Base-by-base conservation (phyloP, 2,888 invertebrate genomes). In the Liopterus haemorrhoidalis region DNA sequence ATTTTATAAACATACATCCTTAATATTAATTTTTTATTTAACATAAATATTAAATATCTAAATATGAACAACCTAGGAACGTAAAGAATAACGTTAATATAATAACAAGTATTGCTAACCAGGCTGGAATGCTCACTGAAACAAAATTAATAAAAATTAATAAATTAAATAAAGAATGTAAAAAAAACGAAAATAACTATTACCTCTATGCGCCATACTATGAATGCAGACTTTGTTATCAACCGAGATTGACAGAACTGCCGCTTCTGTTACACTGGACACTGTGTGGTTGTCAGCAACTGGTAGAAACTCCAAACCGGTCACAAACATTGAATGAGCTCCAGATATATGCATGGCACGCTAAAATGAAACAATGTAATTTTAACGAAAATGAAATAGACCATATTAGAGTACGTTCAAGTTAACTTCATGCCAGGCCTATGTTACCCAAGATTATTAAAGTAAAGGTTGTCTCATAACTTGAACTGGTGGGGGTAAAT, bases 251-350 rank as follows among this genome's bases (percentile, higher is more conserved):
- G 93, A 93, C 53, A 96, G 75, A 53, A 95, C 84, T 30, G 93
- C 91, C 41, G 91, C 87, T 68, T 90, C 89, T 33, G 82, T 74
- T 60, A 81, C 79, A 59, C 80, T 79, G 12, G 82, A 80, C 48
- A 86, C 78, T 30, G 84, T 74, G 31, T 82, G 81, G 16, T 81
- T 81, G 64, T 86, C 85, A 58, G 72, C 72, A 49, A 77, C 76
- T 19, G 92, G 90, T 57, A 96, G 72, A 72, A 99, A 97, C 71
- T 90, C 87, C 55, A 99, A 71, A 8, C 94, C 95, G 39, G 97
- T 97, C 51, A 99, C 89, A 73, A 99, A 99, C 82, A 94, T 93
- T 60, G 85, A 86, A 75, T 97, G 96, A 50, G 90, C 91, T 61
- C 79, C 79, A 53, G 79, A 73, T 64, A 94, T 81, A 68, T 85